These are phyloP conservation scores for Aplodontia rufa DNA, from an alignment of 2,113 vertebrate species.

Conservation along the genomic window DNA sequence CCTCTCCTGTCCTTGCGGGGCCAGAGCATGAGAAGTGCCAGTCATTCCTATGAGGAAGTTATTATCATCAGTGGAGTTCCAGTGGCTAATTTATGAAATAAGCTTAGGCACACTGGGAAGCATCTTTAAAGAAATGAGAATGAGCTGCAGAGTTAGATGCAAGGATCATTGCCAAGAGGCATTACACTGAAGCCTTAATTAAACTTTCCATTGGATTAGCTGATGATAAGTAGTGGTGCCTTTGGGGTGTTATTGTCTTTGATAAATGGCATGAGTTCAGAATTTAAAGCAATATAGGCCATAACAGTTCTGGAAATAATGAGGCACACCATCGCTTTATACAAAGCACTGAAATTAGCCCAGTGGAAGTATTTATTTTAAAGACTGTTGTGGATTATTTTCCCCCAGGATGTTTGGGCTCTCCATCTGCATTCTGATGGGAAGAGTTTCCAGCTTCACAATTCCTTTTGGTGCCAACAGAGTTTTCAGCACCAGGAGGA, in stretches of 20 bases:
- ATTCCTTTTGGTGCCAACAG: background rate
- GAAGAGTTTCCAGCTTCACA: background rate
- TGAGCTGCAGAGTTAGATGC: background rate
- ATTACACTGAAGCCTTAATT: background rate
- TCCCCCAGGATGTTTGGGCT: background rate
- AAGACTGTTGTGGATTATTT: background rate
- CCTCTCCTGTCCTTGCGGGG: background rate
- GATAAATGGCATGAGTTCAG: constrained; percentile 19
- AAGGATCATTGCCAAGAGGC: constrained; percentile 39
- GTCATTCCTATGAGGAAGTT: background rate
- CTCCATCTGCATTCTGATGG: background rate
- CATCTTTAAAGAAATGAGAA: constrained; percentile 41
- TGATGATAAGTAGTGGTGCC: constrained; percentile 47
- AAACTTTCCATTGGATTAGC: constrained; percentile 45
- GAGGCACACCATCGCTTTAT: background rate
- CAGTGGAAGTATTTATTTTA: background rate
- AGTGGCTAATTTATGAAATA: background rate
- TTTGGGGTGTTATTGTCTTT: constrained; percentile 53
- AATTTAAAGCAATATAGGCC: background rate
- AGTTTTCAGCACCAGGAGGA: background rate
- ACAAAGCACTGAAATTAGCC: background rate
- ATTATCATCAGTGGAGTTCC: background rate
- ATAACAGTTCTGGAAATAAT: background rate
- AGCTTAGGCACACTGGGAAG: constrained; percentile 25
- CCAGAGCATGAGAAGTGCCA: background rate